Conservation (phyloP, 2,797 vertebrate species). For the Enteromius viviparus region DNA sequence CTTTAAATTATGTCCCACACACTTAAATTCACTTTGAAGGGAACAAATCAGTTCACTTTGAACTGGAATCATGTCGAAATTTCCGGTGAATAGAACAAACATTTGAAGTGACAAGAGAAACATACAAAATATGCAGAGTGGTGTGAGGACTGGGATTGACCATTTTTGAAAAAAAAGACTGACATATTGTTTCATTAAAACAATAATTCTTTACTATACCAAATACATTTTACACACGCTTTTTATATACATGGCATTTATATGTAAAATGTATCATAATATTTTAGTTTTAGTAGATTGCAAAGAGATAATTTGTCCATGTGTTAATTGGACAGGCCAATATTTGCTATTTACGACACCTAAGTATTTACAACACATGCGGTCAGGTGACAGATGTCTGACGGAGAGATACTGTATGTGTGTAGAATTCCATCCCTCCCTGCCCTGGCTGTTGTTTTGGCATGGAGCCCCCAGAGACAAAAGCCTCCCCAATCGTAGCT, state of each 20-base stretch:
- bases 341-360: neutral
- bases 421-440: conserved; percentile 49
- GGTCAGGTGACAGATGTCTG: conserved; percentile 37
- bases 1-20: no score
- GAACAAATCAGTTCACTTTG: no score
- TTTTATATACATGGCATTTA: neutral
- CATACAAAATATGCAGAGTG: no score
- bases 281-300: neutral
- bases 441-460: conserved; percentile 72
- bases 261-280: neutral
- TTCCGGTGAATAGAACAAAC: no score
- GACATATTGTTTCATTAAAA: neutral
- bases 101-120: no score
- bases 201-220: neutral
- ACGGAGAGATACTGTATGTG: conserved; percentile 7
- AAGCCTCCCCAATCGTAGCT: conserved; percentile 72
- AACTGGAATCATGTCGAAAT: no score
- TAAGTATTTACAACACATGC: conserved; percentile 30
- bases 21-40: no score
- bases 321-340: neutral
- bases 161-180: neutral
- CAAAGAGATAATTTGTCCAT: neutral
- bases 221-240: neutral
- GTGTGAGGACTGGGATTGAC: no score
- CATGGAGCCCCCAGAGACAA: conserved; percentile 72